Evolutionary conservation across 1,140 invertebrate genomes (phyloP).

Genomic region (Conus betulinus): DNA sequence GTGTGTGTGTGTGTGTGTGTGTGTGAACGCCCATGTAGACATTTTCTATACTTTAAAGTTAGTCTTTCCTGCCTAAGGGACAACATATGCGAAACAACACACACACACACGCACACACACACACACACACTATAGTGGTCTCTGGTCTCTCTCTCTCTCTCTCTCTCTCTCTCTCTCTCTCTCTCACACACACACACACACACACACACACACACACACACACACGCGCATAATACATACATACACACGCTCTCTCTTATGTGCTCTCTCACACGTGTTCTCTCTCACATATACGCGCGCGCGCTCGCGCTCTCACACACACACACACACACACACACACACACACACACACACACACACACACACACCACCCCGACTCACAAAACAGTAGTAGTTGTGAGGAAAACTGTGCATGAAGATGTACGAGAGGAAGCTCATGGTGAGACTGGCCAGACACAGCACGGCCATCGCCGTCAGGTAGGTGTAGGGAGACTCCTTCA

Average conservation of each 20-base stretch:
- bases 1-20: too few relatives aligned
- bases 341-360: conserved; percentile 6
- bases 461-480: conserved; percentile 68
- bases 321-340: conserved; percentile 9
- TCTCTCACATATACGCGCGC: too few relatives aligned
- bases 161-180: too few relatives aligned
- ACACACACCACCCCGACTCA: not conserved
- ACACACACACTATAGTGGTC: too few relatives aligned
- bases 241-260: not conserved
- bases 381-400: conserved; percentile 51
- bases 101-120: too few relatives aligned
- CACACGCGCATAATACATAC: not conserved
- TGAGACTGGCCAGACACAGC: conserved; percentile 60
- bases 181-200: too few relatives aligned
- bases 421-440: conserved; percentile 62
- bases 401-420: conserved; percentile 49
- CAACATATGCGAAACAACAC: too few relatives aligned
- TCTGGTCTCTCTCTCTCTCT: too few relatives aligned
- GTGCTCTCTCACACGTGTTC: not conserved
- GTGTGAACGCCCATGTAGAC: too few relatives aligned
- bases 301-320: too few relatives aligned
- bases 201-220: not conserved
- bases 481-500: conserved; percentile 71
- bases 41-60: too few relatives aligned
- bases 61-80: too few relatives aligned